These are phyloP conservation scores for Misgurnus mizolepis DNA, from an alignment of 2,113 vertebrate species.

Conservation along the genomic window DNA sequence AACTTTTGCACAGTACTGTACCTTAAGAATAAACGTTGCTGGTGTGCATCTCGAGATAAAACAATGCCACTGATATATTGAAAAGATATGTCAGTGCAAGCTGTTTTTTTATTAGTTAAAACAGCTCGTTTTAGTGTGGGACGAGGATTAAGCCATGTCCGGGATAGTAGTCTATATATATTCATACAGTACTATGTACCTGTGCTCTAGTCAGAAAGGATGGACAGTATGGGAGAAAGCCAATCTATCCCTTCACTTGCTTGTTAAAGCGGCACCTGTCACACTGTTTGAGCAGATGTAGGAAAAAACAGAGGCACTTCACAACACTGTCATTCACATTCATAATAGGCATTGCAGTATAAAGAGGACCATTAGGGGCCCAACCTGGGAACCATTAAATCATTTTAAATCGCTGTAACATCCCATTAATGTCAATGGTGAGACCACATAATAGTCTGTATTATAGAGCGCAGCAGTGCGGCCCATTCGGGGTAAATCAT, in stretches of 20 bases:
- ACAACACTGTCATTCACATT: constrained; percentile 98
- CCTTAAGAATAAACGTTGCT: no score
- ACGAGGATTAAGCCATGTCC: no score
- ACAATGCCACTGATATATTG: no score
- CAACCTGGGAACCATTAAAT: constrained; percentile 99
- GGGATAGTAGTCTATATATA: not conserved
- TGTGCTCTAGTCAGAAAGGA: not conserved
- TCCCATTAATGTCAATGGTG: constrained; percentile 99
- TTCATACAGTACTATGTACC: not conserved
- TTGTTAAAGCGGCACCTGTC: constrained; percentile 67
- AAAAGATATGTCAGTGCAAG: no score
- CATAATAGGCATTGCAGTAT: constrained; percentile 99
- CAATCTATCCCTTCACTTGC: constrained; percentile 4
- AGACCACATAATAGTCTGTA: constrained; percentile 98
- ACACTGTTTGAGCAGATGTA: constrained; percentile 71
- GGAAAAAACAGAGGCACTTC: constrained; percentile 87
- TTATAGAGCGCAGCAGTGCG: constrained; percentile 97
- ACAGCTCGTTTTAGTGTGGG: no score
- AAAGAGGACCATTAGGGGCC: constrained; percentile 98
- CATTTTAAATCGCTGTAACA: constrained; percentile 99
- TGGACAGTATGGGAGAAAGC: constrained; percentile 36
- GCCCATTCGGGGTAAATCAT: constrained; percentile 96
- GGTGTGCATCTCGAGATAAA: no score
- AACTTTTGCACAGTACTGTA: no score
- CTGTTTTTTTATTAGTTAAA: no score